Conservation (phyloP, 2,113 vertebrate species). For the Leptodactylus fuscus region DNA sequence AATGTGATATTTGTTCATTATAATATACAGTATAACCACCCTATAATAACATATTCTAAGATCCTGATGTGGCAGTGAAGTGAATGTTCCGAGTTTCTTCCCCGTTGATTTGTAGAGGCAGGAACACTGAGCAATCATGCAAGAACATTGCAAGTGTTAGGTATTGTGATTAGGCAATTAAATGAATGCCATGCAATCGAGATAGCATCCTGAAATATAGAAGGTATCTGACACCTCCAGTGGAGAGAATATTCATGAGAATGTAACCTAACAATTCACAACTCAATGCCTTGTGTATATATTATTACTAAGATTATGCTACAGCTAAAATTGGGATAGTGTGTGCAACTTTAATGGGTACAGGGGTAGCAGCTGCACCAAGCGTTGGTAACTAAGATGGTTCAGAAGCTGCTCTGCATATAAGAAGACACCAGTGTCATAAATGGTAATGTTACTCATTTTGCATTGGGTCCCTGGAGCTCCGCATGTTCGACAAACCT, state of each 20-base stretch:
- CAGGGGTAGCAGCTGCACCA: too few species aligned
- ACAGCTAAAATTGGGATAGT: neutral
- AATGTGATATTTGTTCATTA: too few species aligned
- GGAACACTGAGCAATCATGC: neutral
- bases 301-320: conserved; percentile 11
- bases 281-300: neutral
- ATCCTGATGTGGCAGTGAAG: too few species aligned
- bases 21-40: too few species aligned
- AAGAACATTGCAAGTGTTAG: neutral
- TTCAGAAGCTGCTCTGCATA: too few species aligned
- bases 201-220: neutral
- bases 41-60: too few species aligned
- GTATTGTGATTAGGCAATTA: neutral
- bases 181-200: neutral
- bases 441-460: too few species aligned
- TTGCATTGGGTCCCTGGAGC: too few species aligned
- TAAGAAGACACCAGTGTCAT: too few species aligned
- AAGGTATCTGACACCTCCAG: neutral
- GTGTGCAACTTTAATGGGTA: too few species aligned
- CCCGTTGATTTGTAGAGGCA: neutral
- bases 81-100: neutral
- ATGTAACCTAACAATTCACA: neutral
- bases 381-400: too few species aligned
- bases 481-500: too few species aligned
- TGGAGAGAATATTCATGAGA: neutral